phyloP scores from a whole-genome alignment of 2,888 invertebrate genomes.

The Mesopsocus fuscifrons region DNA sequence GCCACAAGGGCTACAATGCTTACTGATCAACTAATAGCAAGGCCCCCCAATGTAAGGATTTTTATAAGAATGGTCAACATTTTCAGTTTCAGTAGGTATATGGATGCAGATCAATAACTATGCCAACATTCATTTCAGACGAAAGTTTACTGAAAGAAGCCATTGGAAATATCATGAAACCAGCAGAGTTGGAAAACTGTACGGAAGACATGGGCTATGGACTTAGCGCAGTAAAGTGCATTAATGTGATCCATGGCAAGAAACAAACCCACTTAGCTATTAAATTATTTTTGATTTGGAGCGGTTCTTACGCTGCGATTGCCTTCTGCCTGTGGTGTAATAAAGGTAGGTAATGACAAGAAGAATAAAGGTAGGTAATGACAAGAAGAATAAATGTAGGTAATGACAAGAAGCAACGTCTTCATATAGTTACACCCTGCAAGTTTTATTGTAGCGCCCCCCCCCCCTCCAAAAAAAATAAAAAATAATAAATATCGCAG shows the following conservation, averaged over 20 bases:
- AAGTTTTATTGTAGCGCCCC: slow-evolving; percentile 6
- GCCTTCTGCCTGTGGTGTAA: slow-evolving; percentile 32
- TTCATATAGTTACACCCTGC: too few species aligned
- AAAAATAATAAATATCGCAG: slow-evolving; percentile 1
- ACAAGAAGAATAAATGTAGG: slow-evolving; percentile 25
- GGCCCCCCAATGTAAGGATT: too few species aligned
- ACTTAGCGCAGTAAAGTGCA: slow-evolving; percentile 24
- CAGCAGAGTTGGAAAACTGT: neutral
- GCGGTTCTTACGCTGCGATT: slow-evolving; percentile 25
- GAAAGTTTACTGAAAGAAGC: slow-evolving; percentile 8
- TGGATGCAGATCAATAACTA: too few species aligned
- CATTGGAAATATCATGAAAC: neutral
- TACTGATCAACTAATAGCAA: too few species aligned
- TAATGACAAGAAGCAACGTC: slow-evolving; percentile 9
- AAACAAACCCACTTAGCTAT: too few species aligned
- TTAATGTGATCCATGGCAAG: slow-evolving; percentile 23
- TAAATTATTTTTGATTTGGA: slow-evolving; percentile 25
- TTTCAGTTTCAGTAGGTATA: too few species aligned
- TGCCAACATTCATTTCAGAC: too few species aligned
- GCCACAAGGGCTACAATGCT: too few species aligned
- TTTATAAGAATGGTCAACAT: too few species aligned
- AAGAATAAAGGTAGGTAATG: slow-evolving; percentile 25
- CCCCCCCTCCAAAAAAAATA: slow-evolving; percentile 1
- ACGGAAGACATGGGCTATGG: slow-evolving; percentile 16
- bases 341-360: slow-evolving; percentile 22